Base-by-base conservation (phyloP, 2,797 vertebrate species). In the Ibycter americanus region DNA sequence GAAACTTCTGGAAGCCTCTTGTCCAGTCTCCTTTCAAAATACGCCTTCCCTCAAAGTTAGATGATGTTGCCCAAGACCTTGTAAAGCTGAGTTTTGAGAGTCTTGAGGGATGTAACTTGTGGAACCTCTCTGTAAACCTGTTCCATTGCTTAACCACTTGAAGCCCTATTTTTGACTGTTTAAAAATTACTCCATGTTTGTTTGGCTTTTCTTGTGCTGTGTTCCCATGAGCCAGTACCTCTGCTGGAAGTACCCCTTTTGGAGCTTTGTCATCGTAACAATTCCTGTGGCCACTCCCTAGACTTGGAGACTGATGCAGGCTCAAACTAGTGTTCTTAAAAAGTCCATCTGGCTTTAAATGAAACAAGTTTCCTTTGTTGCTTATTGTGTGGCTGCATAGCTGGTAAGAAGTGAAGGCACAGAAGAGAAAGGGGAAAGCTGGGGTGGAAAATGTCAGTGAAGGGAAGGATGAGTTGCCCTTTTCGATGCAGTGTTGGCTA, bases 361-460 rank as follows among this genome's bases (percentile, higher is more conserved):
- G 1, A 54, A 61, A 25, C 16, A 29, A 15, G 2, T 36, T 65
- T 55, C 25, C 27, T 51, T 16, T 1, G 0, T 9, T 68, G 17
- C 31, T 66, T 42, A 2, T 79, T 51, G 44, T 7, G 11, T 67
- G 52, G 34, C 62, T 74, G 26, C 19, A 22, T 16, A 19, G 36
- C 27, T 76, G 31, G 12, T 31, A 4, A 11, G 31, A n/a, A 51
- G 12, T 29, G 73, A 52, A 55, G 26, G 40, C 54, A 6, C 10
- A 13, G 27, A 17, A 32, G 23, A 34, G 36, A n/a, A 38, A 65
- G 15, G 21, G 32, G 20, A 17, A 63, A 22, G 7, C 23, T 59
- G 70, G 22, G 14, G 13, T 54, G 23, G n/a, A 26, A 31, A 4
- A 23, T 7, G 13, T 18, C 38, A 31, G 10, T 7, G 52, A 58